These are phyloP conservation scores for Thamnophis sirtalis DNA, from an alignment of 2,113 vertebrate genomes.

Conservation along the genomic window DNA sequence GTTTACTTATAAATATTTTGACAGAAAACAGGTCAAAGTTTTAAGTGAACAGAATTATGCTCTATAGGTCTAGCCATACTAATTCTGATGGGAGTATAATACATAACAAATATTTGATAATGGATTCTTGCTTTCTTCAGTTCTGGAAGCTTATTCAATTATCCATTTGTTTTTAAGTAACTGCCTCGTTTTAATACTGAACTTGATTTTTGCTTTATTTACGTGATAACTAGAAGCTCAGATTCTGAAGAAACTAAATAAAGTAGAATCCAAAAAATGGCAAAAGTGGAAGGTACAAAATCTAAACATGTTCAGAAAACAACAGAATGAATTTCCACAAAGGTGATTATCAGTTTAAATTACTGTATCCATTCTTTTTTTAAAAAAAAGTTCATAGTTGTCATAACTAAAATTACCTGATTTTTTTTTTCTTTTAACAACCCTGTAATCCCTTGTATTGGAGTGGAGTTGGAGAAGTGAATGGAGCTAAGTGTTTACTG, in stretches of 20 bases:
- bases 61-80: not conserved
- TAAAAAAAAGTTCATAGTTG: too few relatives aligned
- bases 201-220: not conserved
- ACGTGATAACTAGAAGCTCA: not conserved
- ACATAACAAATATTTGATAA: not conserved
- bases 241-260: not conserved
- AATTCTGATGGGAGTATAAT: not conserved
- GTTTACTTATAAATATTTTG: slow-evolving; percentile 31
- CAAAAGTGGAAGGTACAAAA: not conserved
- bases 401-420: too few relatives aligned
- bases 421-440: too few relatives aligned
- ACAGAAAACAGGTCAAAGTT: not conserved
- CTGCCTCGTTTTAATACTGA: not conserved
- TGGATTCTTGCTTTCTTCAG: not conserved
- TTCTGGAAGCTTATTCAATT: not conserved
- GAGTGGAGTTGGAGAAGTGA: too few relatives aligned
- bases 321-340: not conserved
- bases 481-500: too few relatives aligned
- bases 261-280: not conserved
- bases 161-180: not conserved
- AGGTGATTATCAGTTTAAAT: not conserved
- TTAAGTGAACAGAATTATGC: not conserved
- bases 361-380: not conserved
- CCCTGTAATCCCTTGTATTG: too few relatives aligned
- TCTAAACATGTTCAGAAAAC: not conserved